phyloP scores from a whole-genome alignment of 2,888 invertebrate species.

The Choreutis nemorana region DNA sequence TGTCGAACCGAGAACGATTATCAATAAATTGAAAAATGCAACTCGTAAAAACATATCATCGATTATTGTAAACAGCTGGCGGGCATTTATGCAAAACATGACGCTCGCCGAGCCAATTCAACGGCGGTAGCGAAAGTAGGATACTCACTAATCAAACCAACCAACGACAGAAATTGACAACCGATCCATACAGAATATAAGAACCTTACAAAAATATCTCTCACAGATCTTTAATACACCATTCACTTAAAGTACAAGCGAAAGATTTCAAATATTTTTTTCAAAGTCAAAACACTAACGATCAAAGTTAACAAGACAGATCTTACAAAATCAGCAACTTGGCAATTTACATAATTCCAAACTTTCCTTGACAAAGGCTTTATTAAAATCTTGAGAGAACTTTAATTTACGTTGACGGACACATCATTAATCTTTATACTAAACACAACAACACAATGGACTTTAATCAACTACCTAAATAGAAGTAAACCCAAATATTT shows the following conservation, averaged over 20 bases:
- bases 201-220: too few relatives aligned
- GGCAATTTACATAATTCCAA: slow-evolving; percentile 39
- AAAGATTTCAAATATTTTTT: too few relatives aligned
- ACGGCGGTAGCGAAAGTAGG: slow-evolving; percentile 48
- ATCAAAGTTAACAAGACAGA: too few relatives aligned
- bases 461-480: too few relatives aligned
- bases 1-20: slow-evolving; percentile 51
- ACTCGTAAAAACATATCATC: slow-evolving; percentile 61
- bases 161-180: too few relatives aligned
- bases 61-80: slow-evolving; percentile 63
- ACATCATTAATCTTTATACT: slow-evolving; percentile 48
- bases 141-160: too few relatives aligned
- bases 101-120: slow-evolving; percentile 49
- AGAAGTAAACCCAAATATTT: too few relatives aligned
- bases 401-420: slow-evolving; percentile 49
- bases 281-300: too few relatives aligned
- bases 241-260: too few relatives aligned
- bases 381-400: slow-evolving; percentile 51
- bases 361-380: slow-evolving; percentile 42
- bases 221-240: too few relatives aligned
- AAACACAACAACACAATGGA: slow-evolving; percentile 24
- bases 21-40: slow-evolving; percentile 60
- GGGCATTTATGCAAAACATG: slow-evolving; percentile 60
- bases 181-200: too few relatives aligned
- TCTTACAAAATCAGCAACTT: too few relatives aligned